Percentiles rank a stretch among this genome's conserved stretches.
These are phyloP conservation scores for Arrhamphus sclerolepis DNA, from an alignment of 2,797 vertebrate species.

Conservation along the genomic window DNA sequence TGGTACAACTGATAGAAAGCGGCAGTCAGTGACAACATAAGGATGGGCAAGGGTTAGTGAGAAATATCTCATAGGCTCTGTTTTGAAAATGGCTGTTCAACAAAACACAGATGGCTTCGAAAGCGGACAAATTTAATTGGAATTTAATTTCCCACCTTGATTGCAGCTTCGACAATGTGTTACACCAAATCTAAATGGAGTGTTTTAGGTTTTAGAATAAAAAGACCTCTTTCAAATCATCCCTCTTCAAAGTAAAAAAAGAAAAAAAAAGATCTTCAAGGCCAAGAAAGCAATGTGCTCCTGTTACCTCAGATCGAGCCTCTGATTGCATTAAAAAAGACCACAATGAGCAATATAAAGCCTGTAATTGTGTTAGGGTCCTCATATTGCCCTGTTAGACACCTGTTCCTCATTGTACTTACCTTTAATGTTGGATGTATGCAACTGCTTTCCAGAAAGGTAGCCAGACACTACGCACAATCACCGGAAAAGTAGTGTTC, in stretches of 20 bases:
- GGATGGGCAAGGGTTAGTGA: too few species aligned
- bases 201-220: constrained; percentile 2
- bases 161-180: constrained; percentile 4
- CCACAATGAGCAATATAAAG: neutral
- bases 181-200: neutral
- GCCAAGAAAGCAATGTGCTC: constrained; percentile 43
- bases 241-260: neutral
- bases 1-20: too few species aligned
- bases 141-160: constrained; percentile 5
- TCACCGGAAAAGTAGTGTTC: constrained; percentile 1
- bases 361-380: constrained; percentile 47
- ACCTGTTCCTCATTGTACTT: constrained; percentile 1
- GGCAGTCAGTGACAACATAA: too few species aligned
- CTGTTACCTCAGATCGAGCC: neutral
- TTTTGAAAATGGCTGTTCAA: too few species aligned
- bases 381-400: constrained; percentile 31
- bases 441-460: constrained; percentile 9
- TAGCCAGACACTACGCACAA: neutral
- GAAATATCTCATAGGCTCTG: too few species aligned
- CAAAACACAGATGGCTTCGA: too few species aligned
- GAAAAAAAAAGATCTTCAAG: constrained; percentile 14
- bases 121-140: too few species aligned
- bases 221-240: neutral
- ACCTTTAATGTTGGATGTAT: neutral
- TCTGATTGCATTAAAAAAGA: constrained; percentile 47